These are phyloP conservation scores for Eclectus roratus DNA, from an alignment of 2,113 vertebrate species.

Conservation along the genomic window DNA sequence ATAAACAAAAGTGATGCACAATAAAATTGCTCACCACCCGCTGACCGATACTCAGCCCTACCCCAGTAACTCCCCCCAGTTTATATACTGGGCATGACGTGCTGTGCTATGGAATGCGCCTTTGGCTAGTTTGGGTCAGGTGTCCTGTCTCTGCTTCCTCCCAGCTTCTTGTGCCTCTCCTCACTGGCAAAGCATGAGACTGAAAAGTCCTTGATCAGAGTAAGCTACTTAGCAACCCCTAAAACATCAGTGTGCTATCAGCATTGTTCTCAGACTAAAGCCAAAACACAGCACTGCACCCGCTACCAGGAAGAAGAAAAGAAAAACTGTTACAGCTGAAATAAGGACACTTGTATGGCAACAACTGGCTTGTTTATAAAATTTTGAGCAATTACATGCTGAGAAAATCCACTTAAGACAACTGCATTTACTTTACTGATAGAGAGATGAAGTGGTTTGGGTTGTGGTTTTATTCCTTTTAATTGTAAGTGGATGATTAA, in stretches of 20 bases:
- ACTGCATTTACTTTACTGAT: not conserved
- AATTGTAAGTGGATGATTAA: not conserved
- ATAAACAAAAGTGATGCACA: not conserved
- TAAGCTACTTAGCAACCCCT: not conserved
- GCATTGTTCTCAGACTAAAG: not conserved
- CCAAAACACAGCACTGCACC: not conserved
- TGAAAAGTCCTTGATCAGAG: not conserved
- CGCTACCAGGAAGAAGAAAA: not conserved
- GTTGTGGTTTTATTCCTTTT: not conserved
- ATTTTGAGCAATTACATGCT: not conserved
- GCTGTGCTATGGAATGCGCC: not conserved
- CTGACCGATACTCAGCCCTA: not conserved
- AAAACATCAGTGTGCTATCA: not conserved
- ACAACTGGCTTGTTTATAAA: constrained; percentile 9
- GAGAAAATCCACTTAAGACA: constrained; percentile 12
- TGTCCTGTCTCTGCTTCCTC: not conserved
- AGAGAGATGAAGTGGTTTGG: not conserved
- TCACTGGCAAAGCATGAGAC: not conserved
- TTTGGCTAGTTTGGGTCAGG: not conserved
- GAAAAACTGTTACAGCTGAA: not conserved
- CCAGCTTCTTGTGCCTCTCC: not conserved
- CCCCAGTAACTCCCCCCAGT: not conserved
- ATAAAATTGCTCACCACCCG: not conserved
- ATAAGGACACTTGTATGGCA: not conserved
- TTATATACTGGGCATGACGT: not conserved